Base-by-base conservation (phyloP, 2,113 vertebrate genomes). In the Oryzias woworae region DNA sequence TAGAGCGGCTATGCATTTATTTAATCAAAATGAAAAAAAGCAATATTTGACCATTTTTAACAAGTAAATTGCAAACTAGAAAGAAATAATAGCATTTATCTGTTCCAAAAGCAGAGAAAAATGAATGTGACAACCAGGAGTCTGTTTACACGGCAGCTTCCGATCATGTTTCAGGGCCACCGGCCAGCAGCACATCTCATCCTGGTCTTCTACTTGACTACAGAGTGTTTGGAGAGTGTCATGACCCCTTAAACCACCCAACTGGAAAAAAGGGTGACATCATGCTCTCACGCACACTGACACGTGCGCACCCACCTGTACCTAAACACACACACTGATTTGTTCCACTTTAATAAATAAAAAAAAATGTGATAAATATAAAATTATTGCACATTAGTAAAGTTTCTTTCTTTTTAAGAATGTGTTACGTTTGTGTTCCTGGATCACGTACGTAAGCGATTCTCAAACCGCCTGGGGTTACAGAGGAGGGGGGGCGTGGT, bases 401-500 rank as follows among this genome's bases (percentile, higher is more conserved):
- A 36, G 8, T 20, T 20, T 20, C 20, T 20, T 20, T 20, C 36
- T 12, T 36, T 7, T 12, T 10, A 36, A 31, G 31, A 36, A 10
- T 13, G 36, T 36, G 10, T 48, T 48, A 8, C 7, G 47, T 18
- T 18, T 48, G 47, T 26, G 31, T 24, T 44, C 46, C 49, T 60
- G 53, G 17, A 54, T 60, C 18, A 78, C 36, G 65, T 52, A 57
- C 49, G 77, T 66, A 58, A 69, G 59, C 23, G 64, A 45, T 55
- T 75, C 73, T 51, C 24, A 51, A 23, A 26, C 63, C 61, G 77
- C 79, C 73, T 6, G 66, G 36, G 82, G 80, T 83, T 69, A 77
- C 61, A 59, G 83, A 85, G 72, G 86, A 86, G 86, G 88, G 88
- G 88, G 86, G 88, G 88, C 88, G 88, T 90, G 88, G 86, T 74